Evolutionary conservation across 2,888 invertebrate genomes (phyloP), one percentile per base, ranked within the genome.

Genomic region (Isotomurus palustris): DNA sequence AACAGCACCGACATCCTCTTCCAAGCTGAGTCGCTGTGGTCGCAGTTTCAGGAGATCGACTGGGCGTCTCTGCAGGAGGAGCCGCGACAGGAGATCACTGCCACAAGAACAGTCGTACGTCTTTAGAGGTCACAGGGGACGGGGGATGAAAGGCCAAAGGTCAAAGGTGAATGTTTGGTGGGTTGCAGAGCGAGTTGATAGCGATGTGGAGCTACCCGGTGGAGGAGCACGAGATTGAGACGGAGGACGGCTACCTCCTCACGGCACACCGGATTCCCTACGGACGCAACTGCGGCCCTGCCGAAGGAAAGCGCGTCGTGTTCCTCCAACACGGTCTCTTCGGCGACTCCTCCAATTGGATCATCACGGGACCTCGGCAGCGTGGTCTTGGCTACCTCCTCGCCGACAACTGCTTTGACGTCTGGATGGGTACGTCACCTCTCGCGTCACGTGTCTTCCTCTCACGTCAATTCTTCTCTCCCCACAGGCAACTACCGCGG

Each of bases 381-480:
- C n/a, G n/a, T n/a, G 10, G 12, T 12, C n/a, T n/a, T n/a, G 67
- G 56, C 21, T 70, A 70, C 53, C 55, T 61, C 8, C 25, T 70
- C 29, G 64, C 65, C 22, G 68, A 70, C 53, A 49, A 28, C 22
- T 66, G 69, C 10, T 70, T 68, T 41, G 69, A 70, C 48, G 69
- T 70, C 2, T 68, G 68, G 67, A 28, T 68, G 44, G 68, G 69
- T 44, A 29, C 43, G n/a, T 8, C 19, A 38, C n/a, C 14, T 17
- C 14, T 32, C 8, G 14, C 14, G 32, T 32, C 32, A 32, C 8
- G n/a, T n/a, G n/a, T n/a, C n/a, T n/a, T n/a, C n/a, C n/a, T n/a
- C n/a, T n/a, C n/a, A n/a, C n/a, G n/a, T 8, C 8, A 32, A 10
- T 32, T 32, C 14, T 14, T 32, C 32, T 10, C 8, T 32, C 8